Evolutionary conservation across 1,140 invertebrate species (phyloP), one percentile per base, ranked within the genome.

Genomic region (Centruroides sculpturatus): DNA sequence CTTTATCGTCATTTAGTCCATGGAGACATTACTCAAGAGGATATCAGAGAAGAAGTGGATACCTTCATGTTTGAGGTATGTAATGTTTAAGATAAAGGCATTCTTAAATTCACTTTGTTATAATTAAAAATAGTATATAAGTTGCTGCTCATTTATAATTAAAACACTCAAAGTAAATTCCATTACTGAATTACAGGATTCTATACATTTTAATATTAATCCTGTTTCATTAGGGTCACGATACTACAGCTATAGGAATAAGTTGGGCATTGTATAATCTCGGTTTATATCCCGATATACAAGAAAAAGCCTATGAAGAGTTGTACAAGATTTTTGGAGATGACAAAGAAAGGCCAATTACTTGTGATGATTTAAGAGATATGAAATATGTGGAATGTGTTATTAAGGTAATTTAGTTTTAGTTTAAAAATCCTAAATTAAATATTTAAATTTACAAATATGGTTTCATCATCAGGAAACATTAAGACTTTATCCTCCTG

Each of bases 231-330:
- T 59, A 66, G 62, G 63, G 66, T 3, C 67, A 68, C 51, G 67
- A 68, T 60, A 68, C 67, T 3, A 66, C 67, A 12, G 64, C 61
- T 0, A 54, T 66, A 5, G 77, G 72, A 10, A 71, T 80, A 9
- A 73, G 74, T 0, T 82, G 79, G 79, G 70, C 73, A 4, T 66
- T 93, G 57, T 79, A 89, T 56, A 83, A 86, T 65, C 73, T 93
- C 64, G 79, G 89, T 0, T 71, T 83, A 48, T 79, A 87, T 69
- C 87, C 84, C 23, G 78, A 88, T n/a, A 80, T 90, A 3, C 89
- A 92, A 68, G 79, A 75, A 57, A 85, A 83, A 73, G 85, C 85
- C 0, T 84, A 86, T 62, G 78, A 81, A 52, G 89, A 93, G 78
- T 83, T 93, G 60, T 87, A 91, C 68, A 69, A 47, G 3, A 69